Evolutionary conservation across 64 coral and sea anemone genomes (phyloP), one percentile per base, ranked within the genome.

Genomic region (Stichodactyla helianthus): DNA sequence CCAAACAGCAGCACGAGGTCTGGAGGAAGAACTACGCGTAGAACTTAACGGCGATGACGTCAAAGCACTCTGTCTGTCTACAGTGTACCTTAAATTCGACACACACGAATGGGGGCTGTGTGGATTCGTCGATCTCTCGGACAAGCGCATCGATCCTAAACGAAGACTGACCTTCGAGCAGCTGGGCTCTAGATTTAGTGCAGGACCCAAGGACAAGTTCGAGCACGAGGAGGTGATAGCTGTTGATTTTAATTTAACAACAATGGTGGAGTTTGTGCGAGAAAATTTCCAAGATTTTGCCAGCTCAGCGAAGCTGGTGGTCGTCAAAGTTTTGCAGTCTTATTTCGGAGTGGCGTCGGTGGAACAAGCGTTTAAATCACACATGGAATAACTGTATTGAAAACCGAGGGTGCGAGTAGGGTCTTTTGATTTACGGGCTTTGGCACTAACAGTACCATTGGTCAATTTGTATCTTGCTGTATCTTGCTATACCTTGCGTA

Each of bases 81-180:
- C 93, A 27, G 97, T 99, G 20, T 99, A 95, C 77, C 93, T 99
- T 14, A 99, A 95, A 51, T 99, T 92, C 63, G 97, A 99, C 13
- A 99, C 93, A 0, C 97, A 99, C 28, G 97, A 99, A 27, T 99
- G 97, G 97, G 97, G 93, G 23, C 89, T 94, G 61, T 99, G 97
- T 90, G 97, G 97, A 6, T 99, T 93, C 64, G 97, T 99, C 11
- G 97, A 99, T 77, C 88, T 99, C 12, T 95, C 93, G 9, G 93
- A 99, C 80, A 15, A 89, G 55, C 93, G 97, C 64, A 89, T 99
- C 19, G 90, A 84, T 14, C 63, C 93, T 20, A 84, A 95, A 51
- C 88, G 88, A 44, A 84, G 88, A 71, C 64, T 99, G 10, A 99
- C 93, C 1, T 99, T 93, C 22, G 91, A 85, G 15, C 88, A 94